Evolutionary conservation across 2,888 invertebrate species (phyloP).

Genomic region (Aspidiotus rigidus): DNA sequence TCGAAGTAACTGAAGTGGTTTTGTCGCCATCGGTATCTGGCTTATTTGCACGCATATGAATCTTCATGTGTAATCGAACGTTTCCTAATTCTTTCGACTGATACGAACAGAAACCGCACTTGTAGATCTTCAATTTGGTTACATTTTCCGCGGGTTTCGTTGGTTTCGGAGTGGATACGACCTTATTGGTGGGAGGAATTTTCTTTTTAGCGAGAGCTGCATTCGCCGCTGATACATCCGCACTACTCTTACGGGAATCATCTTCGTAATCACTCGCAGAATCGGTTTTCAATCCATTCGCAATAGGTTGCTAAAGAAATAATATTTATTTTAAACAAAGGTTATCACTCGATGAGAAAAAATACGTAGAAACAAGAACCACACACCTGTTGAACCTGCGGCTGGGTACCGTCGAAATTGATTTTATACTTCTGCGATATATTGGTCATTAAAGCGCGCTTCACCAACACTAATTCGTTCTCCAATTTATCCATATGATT

Average conservation of each 20-base stretch:
- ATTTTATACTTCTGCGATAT: slow-evolving; percentile 39
- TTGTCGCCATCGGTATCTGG: slow-evolving; percentile 29
- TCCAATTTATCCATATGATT: slow-evolving; percentile 47
- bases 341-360: too few relatives aligned
- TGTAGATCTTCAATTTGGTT: slow-evolving; percentile 36
- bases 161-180: slow-evolving; percentile 20
- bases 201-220: slow-evolving; percentile 14
- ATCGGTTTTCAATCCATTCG: slow-evolving; percentile 25
- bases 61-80: slow-evolving; percentile 34
- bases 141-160: slow-evolving; percentile 23
- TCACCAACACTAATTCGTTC: slow-evolving; percentile 45
- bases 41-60: slow-evolving; percentile 34
- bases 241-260: not conserved
- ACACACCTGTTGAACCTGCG: slow-evolving; percentile 11
- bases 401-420: slow-evolving; percentile 27
- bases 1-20: not conserved
- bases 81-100: slow-evolving; percentile 37
- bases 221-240: not conserved
- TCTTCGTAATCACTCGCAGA: slow-evolving; percentile 28
- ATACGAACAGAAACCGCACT: slow-evolving; percentile 37
- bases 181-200: slow-evolving; percentile 6
- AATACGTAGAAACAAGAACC: not conserved
- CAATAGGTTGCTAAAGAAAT: not conserved
- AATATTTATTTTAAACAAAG: not conserved
- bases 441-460: slow-evolving; percentile 37